Evolutionary conservation across 2,797 vertebrate genomes (phyloP), one percentile per base, ranked within the genome.

Genomic region (Megaceryle alcyon): DNA sequence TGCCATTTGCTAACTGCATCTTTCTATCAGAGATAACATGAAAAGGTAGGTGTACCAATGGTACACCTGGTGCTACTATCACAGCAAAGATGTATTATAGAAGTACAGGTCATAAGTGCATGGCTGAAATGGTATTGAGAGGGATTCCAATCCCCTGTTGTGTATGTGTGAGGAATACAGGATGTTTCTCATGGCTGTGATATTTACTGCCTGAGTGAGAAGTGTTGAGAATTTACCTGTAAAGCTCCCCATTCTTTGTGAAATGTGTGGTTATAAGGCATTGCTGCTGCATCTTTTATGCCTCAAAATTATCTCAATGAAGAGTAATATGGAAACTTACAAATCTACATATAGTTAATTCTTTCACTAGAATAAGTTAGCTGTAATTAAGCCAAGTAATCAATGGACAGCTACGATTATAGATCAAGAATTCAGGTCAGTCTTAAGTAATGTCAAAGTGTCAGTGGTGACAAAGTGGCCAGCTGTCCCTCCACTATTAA

Each of bases 401-500:
- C 94, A 94, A 66, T 10, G 6, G 70, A 80, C 82, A 35, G 7
- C 57, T 73, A 31, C 48, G 65, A 69, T 75, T 89, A 69, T 29
- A 88, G 54, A 94, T 90, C 48, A 94, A 88, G 81, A 96, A 94
- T 79, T 80, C 80, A 80, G 88, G 90, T 94, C 73, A 77, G 59
- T 49, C 70, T 92, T 92, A 81, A 68, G 53, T 70, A 82, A 86
- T 57, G 81, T 44, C 88, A 54, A 76, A 88, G 66, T 70, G 87
- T 39, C 63, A 92, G 43, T 2, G 9, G 51, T 66, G 70, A 77
- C 63, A 51, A 75, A 69, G 60, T 20, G 14, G 33, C 77, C 71
- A 80, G 75, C 41, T 80, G 39, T 68, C 75, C 71, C 48, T 64
- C 33, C 14, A 6, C 56, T 73, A 3, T 21, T 2, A 41, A 44